These are phyloP conservation scores for Emydoidea blandingii DNA, from an alignment of 2,797 vertebrate genomes.

Conservation along the genomic window DNA sequence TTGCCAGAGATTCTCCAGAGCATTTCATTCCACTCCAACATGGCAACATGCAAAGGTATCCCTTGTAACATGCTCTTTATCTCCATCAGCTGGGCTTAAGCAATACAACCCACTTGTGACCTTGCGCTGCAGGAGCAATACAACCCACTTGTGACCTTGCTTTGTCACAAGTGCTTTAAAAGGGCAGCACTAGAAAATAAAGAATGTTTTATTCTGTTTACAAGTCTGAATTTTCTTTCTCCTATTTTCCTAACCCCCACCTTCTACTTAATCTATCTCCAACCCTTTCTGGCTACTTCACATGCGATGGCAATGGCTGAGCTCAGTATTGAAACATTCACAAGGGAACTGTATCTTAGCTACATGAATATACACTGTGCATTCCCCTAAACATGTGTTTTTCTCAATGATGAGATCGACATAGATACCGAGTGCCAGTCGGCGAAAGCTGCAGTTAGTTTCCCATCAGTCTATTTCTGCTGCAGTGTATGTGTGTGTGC, in stretches of 20 bases:
- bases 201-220: constrained; percentile 7
- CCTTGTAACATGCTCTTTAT: background rate
- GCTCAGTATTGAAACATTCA: background rate
- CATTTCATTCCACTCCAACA: background rate
- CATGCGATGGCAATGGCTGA: background rate
- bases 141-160: constrained; percentile 7
- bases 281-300: background rate
- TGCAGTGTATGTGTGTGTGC: constrained; percentile 45
- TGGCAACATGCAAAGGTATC: background rate
- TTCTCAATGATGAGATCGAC: constrained; percentile 45
- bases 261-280: constrained; percentile 18
- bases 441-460: constrained; percentile 71
- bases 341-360: background rate
- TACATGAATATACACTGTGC: constrained; percentile 12
- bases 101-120: constrained; percentile 2
- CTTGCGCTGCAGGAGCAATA: background rate
- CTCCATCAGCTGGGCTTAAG: background rate
- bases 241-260: constrained; percentile 35
- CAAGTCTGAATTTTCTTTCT: constrained; percentile 47
- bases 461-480: constrained; percentile 75
- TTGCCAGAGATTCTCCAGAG: background rate
- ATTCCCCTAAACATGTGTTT: constrained; percentile 1
- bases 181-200: background rate
- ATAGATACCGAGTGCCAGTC: constrained; percentile 50
- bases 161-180: constrained; percentile 16